These are phyloP conservation scores for Drosophila ironensis DNA, from an alignment of 1,140 invertebrate species.

Conservation along the genomic window DNA sequence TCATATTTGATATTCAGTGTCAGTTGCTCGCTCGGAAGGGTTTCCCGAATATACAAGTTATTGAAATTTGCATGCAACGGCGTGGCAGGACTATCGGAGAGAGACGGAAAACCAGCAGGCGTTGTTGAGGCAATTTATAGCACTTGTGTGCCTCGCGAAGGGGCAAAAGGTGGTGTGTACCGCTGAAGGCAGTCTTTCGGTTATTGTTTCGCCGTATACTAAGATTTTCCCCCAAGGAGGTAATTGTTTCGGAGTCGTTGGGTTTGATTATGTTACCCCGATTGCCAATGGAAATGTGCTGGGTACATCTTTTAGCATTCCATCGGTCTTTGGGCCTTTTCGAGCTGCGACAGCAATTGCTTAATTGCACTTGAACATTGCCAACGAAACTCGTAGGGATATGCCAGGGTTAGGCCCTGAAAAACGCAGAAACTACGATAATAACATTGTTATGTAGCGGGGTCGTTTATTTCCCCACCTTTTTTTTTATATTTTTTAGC, in stretches of 20 bases:
- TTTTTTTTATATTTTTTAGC: neutral
- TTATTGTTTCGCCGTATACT: conserved; percentile 67
- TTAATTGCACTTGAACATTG: conserved; percentile 20
- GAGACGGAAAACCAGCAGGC: conserved; percentile 19
- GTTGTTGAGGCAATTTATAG: conserved; percentile 56
- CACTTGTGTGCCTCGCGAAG: conserved; percentile 46
- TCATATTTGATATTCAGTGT: conserved; percentile 80
- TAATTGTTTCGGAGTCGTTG: conserved; percentile 52
- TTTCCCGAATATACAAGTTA: conserved; percentile 71
- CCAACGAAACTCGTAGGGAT: neutral
- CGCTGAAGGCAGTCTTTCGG: conserved; percentile 22
- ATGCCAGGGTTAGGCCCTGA: conserved; percentile 1
- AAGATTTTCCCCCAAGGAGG: conserved; percentile 26
- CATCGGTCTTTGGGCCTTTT: neutral
- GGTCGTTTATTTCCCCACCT: neutral
- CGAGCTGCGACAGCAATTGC: no score
- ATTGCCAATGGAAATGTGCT: neutral
- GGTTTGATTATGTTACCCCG: conserved; percentile 39
- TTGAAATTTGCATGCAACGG: conserved; percentile 75
- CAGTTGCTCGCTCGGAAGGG: conserved; percentile 68
- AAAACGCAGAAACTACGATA: conserved; percentile 31
- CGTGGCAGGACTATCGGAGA: neutral
- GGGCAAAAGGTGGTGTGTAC: neutral
- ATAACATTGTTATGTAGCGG: conserved; percentile 43
- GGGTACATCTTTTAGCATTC: conserved; percentile 1